Conservation (phyloP, 35 echinoderm and acorn worm species). For the Heliocidaris tuberculata region DNA sequence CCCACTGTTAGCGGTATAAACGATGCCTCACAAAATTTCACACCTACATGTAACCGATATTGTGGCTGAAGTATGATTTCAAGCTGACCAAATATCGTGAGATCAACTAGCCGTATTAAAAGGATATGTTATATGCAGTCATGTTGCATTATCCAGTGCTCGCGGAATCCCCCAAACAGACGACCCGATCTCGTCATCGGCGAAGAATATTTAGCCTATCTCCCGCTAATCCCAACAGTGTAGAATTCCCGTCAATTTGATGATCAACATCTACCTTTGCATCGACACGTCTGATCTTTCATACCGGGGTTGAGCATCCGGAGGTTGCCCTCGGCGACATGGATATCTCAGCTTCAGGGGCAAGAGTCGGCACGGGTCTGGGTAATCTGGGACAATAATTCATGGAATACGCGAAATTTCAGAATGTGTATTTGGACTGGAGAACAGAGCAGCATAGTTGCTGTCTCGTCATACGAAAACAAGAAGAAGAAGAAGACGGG, state of each 20-base stretch:
- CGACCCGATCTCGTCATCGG: background rate
- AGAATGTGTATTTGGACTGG: background rate
- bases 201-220: background rate
- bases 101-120: background rate
- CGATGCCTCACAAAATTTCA: too few species aligned
- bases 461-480: background rate
- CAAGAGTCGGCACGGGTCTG: background rate
- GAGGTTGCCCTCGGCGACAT: background rate
- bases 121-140: too few species aligned
- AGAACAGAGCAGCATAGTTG: background rate
- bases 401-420: background rate
- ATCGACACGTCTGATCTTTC: background rate
- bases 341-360: background rate
- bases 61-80: background rate
- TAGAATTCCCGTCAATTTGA: background rate
- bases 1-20: too few species aligned
- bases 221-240: background rate
- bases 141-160: background rate
- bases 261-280: background rate
- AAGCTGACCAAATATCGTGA: background rate
- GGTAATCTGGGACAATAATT: background rate
- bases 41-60: too few species aligned
- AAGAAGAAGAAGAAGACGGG: too few species aligned
- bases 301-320: background rate
- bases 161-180: background rate